These are phyloP conservation scores for Cuniculus paca DNA, from an alignment of 2,797 vertebrate genomes.

Conservation along the genomic window DNA sequence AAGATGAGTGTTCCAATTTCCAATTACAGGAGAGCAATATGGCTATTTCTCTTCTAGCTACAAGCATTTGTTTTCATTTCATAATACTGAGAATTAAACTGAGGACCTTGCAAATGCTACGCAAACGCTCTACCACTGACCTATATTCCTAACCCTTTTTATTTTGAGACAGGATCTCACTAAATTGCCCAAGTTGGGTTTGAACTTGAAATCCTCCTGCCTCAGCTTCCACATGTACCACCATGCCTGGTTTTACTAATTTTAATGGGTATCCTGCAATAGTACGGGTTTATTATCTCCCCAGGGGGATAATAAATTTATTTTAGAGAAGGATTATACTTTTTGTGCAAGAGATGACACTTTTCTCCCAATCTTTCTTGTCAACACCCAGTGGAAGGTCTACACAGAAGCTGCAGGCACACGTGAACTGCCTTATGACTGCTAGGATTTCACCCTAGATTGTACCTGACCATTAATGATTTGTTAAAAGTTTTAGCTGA, in stretches of 20 bases:
- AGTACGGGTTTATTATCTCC: background rate
- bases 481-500: background rate
- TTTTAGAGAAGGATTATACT: background rate
- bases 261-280: background rate
- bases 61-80: background rate
- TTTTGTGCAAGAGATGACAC: background rate
- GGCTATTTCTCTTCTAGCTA: background rate
- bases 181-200: background rate
- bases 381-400: background rate
- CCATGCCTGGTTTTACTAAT: background rate
- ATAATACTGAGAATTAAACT: background rate
- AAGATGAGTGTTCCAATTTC: background rate
- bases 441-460: background rate
- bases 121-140: background rate
- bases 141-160: background rate
- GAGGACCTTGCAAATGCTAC: background rate
- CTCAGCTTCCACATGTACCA: background rate
- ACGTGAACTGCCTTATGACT: background rate
- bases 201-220: background rate
- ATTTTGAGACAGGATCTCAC: background rate
- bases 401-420: background rate
- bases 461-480: background rate
- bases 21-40: background rate
- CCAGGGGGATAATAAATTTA: background rate
- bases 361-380: background rate